Evolutionary conservation across 2,113 vertebrate genomes (phyloP).

Genomic region (Promerops cafer): DNA sequence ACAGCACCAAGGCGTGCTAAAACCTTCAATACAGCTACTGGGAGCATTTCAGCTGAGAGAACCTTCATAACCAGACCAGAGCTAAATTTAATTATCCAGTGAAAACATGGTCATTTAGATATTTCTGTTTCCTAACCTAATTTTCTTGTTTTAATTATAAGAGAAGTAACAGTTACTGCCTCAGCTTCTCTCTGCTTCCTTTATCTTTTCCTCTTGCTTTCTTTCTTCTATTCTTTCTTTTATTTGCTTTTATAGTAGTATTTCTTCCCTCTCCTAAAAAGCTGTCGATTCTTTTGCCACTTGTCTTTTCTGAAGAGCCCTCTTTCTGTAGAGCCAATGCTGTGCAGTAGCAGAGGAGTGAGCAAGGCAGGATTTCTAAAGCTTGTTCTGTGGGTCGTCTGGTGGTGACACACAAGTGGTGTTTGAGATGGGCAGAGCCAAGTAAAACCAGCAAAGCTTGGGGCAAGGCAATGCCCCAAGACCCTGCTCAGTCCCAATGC

Average conservation of each 20-base stretch:
- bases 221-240: neutral
- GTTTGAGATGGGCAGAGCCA: neutral
- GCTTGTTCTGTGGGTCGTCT: neutral
- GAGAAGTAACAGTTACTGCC: neutral
- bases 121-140: neutral
- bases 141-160: neutral
- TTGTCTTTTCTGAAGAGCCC: neutral
- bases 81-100: neutral
- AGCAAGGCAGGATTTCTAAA: neutral
- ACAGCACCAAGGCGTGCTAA: neutral
- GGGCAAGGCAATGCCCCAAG: neutral
- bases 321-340: neutral
- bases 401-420: neutral
- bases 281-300: neutral
- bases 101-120: neutral
- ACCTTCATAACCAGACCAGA: neutral
- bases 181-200: neutral
- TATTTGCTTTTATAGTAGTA: neutral
- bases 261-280: neutral
- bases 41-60: neutral
- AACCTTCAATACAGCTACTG: neutral
- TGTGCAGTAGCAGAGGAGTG: neutral
- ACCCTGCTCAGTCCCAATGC: neutral
- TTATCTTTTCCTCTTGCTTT: neutral
- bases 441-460: neutral